Evolutionary conservation across 2,113 vertebrate genomes (phyloP).

Genomic region (Corythornis cristatus): DNA sequence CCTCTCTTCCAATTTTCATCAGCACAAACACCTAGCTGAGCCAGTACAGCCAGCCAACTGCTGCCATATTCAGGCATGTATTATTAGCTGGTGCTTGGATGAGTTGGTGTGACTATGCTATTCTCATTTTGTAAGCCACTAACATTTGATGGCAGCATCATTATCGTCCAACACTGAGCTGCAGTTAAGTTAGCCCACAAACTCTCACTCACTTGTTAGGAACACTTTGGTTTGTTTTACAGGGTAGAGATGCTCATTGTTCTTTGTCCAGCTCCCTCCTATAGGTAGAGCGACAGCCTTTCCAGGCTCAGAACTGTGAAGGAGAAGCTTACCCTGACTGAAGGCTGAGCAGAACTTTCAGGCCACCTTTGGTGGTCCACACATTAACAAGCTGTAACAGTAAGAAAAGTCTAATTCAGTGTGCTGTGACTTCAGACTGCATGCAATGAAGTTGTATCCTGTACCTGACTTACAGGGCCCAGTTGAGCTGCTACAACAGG

Average conservation of each 20-base stretch:
- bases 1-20: not conserved
- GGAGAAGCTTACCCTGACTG: not conserved
- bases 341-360: not conserved
- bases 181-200: not conserved
- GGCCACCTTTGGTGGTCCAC: not conserved
- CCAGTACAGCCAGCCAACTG: not conserved
- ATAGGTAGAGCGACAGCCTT: not conserved
- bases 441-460: not conserved
- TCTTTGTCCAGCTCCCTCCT: not conserved
- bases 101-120: not conserved
- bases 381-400: rapidly evolving
- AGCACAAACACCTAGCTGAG: not conserved
- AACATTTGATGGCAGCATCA: not conserved
- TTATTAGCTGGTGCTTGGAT: not conserved
- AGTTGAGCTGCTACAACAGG: not conserved
- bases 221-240: not conserved
- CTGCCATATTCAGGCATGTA: not conserved
- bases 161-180: not conserved
- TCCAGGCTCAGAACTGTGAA: not conserved
- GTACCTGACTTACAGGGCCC: not conserved
- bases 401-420: not conserved
- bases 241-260: not conserved
- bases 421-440: not conserved
- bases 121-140: not conserved
- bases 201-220: not conserved